phyloP scores from a whole-genome alignment of 1,140 invertebrate species.

The Hirudo medicinalis region DNA sequence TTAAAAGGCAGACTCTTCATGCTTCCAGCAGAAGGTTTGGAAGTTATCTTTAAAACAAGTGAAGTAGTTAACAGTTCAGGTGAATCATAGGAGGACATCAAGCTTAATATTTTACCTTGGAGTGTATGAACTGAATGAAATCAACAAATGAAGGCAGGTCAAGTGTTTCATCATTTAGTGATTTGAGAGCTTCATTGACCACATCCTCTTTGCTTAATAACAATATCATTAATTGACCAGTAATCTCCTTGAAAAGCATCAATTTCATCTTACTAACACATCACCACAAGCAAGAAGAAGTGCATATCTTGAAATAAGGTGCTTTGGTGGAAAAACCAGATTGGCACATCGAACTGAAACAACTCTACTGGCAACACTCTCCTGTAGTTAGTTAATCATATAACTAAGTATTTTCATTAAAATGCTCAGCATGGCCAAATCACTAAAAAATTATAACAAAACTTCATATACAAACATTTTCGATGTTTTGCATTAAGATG shows the following conservation, averaged over 20 bases:
- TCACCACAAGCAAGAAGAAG: slow-evolving; percentile 72
- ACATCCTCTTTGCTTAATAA: too few relatives aligned
- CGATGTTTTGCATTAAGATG: slow-evolving; percentile 44
- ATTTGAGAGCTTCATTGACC: too few relatives aligned
- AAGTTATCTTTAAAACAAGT: too few relatives aligned
- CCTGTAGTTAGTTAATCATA: neutral
- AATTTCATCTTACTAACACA: slow-evolving; percentile 44
- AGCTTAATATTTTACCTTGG: too few relatives aligned
- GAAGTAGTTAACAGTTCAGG: too few relatives aligned
- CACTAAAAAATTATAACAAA: neutral
- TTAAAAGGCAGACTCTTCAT: too few relatives aligned
- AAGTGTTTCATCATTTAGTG: too few relatives aligned
- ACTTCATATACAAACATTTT: slow-evolving; percentile 31
- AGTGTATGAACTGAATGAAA: too few relatives aligned
- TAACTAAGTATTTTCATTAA: neutral
- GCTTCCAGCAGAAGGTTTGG: too few relatives aligned
- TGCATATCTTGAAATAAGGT: slow-evolving; percentile 66
- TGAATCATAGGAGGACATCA: too few relatives aligned
- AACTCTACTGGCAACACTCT: neutral
- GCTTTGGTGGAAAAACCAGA: slow-evolving; percentile 62
- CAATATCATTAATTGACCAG: neutral
- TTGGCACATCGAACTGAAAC: slow-evolving; percentile 60
- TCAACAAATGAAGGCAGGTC: too few relatives aligned
- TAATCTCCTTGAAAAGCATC: neutral
- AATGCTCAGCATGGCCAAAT: neutral